Base-by-base conservation (phyloP, 2,888 invertebrate species). In the Stenotaenia linearis region DNA sequence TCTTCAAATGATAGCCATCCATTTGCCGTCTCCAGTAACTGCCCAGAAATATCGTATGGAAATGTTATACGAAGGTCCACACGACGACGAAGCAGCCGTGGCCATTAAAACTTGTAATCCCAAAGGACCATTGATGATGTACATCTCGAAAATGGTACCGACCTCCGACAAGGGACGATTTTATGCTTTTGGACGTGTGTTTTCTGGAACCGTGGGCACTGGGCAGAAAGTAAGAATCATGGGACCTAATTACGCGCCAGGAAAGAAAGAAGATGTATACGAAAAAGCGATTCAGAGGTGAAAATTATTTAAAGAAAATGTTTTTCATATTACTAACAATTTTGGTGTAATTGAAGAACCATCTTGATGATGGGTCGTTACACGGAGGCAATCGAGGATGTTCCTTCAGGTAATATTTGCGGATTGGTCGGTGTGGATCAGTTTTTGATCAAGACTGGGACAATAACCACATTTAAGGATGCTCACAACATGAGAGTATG, bases 321-420 rank as follows among this genome's bases (percentile, higher is more conserved):
- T n/a, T n/a, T n/a, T n/a, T n/a, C n/a, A n/a, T n/a, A n/a, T n/a
- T n/a, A n/a, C n/a, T n/a, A n/a, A n/a, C n/a, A n/a, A n/a, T n/a
- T n/a, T n/a, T n/a, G n/a, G n/a, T n/a, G n/a, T n/a, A n/a, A n/a
- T n/a, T n/a, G n/a, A n/a, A 88, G 98, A 88, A 99, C 99, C 81
- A 97, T 99, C 87, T 91, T 99, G 85, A 99, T 99, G 99, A 99
- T 99, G 99, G 99, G 99, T 83, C 95, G 99, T 89, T 98, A 98
- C 86, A 95, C 95, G 81, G 99, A 99, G 89, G 97, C 99, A 82
- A 99, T 99, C 85, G 98, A 99, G 88, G 98, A 99, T 89, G 98
- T 99, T 82, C 99, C 99, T 81, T 96, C 93, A 83, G 98, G 92
- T 85, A 99, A 99, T 91, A 99, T 99, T 88, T 99, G 98, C 87